Percentiles rank a stretch among this genome's conserved stretches.
These are phyloP conservation scores for Semaprochilodus insignis DNA, from an alignment of 2,797 vertebrate species.

Conservation along the genomic window DNA sequence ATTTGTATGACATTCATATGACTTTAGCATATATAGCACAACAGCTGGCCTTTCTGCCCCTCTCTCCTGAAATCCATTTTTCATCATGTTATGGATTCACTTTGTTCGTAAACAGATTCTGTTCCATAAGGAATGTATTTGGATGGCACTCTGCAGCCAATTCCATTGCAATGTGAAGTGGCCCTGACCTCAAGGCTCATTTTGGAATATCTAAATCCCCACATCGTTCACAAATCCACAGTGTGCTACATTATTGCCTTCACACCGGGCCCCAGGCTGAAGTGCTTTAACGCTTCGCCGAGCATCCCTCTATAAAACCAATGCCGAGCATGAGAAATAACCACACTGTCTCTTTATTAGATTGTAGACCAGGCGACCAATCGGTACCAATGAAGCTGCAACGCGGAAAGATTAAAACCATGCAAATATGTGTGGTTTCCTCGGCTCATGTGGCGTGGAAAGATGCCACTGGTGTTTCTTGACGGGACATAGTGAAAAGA, in stretches of 20 bases:
- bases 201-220: constrained; percentile 65
- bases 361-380: constrained; percentile 57
- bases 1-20: not conserved
- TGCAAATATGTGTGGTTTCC: constrained; percentile 31
- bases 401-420: constrained; percentile 54
- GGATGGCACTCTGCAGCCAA: constrained; percentile 35
- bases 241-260: constrained; percentile 60
- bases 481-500: constrained; percentile 8
- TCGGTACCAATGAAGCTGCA: constrained; percentile 44
- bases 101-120: constrained; percentile 49
- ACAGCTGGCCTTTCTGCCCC: not conserved
- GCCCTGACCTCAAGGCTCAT: constrained; percentile 53
- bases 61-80: constrained; percentile 6
- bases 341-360: constrained; percentile 67
- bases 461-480: constrained; percentile 16
- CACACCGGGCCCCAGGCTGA: constrained; percentile 52
- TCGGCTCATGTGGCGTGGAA: constrained; percentile 50
- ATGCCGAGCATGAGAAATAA: constrained; percentile 63
- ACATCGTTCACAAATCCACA: constrained; percentile 64
- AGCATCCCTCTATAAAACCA: constrained; percentile 68
- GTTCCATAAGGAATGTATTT: constrained; percentile 47
- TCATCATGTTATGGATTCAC: constrained; percentile 33
- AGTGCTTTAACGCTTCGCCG: constrained; percentile 67
- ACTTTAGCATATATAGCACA: not conserved
- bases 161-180: constrained; percentile 43